Conservation (phyloP, 2,888 invertebrate genomes). For the Xestia c-nigrum region DNA sequence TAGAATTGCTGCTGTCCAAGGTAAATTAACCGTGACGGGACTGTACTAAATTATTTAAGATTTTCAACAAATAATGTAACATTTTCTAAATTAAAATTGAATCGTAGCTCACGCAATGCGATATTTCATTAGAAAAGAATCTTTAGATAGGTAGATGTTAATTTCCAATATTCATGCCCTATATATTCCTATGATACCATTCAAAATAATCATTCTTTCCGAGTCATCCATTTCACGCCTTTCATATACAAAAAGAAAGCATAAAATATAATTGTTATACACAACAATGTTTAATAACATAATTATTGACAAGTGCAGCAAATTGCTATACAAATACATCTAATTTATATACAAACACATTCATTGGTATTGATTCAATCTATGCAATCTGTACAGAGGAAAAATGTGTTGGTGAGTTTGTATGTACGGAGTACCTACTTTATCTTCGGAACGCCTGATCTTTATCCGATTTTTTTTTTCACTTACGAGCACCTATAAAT, state of each 20-base stretch:
- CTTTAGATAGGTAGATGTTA: not conserved
- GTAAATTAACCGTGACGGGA: too few species aligned
- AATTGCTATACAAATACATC: constrained; percentile 71
- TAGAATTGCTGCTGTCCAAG: too few species aligned
- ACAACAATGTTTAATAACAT: constrained; percentile 38
- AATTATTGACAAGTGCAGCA: constrained; percentile 67
- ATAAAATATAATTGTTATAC: constrained; percentile 14
- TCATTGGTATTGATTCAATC: constrained; percentile 43
- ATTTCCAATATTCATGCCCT: not conserved
- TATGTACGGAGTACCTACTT: too few species aligned
- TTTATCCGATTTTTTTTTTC: too few species aligned
- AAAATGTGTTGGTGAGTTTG: too few species aligned
- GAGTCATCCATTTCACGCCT: not conserved
- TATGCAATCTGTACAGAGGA: too few species aligned
- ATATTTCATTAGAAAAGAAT: not conserved
- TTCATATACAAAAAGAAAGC: constrained; percentile 31
- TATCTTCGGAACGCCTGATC: too few species aligned
- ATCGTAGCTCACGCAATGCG: not conserved
- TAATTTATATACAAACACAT: constrained; percentile 57
- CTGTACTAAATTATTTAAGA: too few species aligned
- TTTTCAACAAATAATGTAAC: too few species aligned
- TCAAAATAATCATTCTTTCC: constrained; percentile 3
- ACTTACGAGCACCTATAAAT: too few species aligned
- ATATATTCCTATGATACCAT: too few species aligned
- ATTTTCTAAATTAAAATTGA: too few species aligned